Base-by-base conservation (phyloP, 2,888 invertebrate genomes). In the Rhingia rostrata region DNA sequence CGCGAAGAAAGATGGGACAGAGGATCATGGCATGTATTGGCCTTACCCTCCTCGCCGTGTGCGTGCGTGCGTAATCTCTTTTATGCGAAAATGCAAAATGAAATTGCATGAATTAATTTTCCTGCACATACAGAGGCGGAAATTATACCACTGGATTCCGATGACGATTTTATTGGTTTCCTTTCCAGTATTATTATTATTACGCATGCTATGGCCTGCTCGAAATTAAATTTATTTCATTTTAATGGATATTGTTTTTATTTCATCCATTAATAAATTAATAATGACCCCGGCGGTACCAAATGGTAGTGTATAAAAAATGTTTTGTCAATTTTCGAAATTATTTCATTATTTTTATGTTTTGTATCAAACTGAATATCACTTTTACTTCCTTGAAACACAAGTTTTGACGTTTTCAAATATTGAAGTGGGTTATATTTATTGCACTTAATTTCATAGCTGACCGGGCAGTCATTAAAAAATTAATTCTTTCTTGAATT, bases 71-170 rank as follows among this genome's bases (percentile, higher is more conserved):
- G 70, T 82, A 67, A 81, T 77, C 82, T 79, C 64, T 58, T 69
- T 63, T 53, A 53, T 67, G 66, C 30, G 43, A 66, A 54, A 43
- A 49, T 14, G 60, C 9, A 41, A 77, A 82, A 66, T 75, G 72
- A 66, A 82, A 77, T 78, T 72, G 77, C 72, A 72, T 54, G 66
- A 72, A 78, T 82, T 82, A 83, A 83, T 64, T 80, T 73, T 14
- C 49, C 49, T 66, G 41, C 63, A 32, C 14, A 61, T 54, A 47
- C 7, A 49, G 32, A 79, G 39, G 69, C 79, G 73, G 79, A 79
- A 83, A 67, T 45, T 77, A 43, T 72, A 32, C 22, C 77, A 39
- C 7, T 35, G 47, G 49, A 49, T 39, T 64, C 39, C 39, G 37
- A 51, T 51, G 66, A 14, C 39, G 53, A 53, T 66, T 22, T 22